Conservation (phyloP, 2,113 vertebrate genomes). For the Myrmecophaga tridactyla region DNA sequence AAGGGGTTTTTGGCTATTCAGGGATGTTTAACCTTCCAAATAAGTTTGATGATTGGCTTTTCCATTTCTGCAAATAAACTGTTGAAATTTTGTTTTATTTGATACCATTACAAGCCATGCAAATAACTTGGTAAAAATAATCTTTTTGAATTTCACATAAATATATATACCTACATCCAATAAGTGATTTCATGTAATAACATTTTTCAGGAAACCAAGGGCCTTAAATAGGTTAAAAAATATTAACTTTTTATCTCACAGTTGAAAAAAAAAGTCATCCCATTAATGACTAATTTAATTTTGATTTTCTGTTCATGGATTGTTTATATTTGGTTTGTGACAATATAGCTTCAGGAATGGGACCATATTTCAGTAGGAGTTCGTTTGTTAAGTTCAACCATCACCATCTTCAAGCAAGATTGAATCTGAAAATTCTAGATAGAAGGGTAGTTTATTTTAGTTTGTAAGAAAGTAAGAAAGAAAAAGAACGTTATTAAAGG, state of each 20-base stretch:
- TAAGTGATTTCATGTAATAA: slow-evolving; percentile 24
- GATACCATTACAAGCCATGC: too few species aligned
- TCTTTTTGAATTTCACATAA: slow-evolving; percentile 41
- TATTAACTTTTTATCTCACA: neutral
- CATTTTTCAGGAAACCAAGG: neutral
- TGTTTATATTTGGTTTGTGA: neutral
- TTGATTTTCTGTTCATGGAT: neutral
- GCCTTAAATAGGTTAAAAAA: neutral
- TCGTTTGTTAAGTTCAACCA: neutral
- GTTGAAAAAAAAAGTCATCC: neutral
- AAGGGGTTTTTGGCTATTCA: too few species aligned
- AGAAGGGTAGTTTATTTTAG: neutral
- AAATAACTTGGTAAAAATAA: too few species aligned
- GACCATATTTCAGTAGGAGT: neutral
- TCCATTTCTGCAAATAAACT: too few species aligned
- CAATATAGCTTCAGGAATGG: neutral
- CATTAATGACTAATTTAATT: too few species aligned
- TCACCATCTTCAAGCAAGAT: neutral
- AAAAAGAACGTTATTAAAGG: neutral
- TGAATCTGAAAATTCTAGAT: neutral
- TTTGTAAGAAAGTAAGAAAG: neutral
- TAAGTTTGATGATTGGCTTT: too few species aligned
- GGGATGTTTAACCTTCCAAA: too few species aligned
- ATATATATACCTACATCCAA: neutral
- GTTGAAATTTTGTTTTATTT: too few species aligned